These are phyloP conservation scores for Malurus leucopterus DNA, from an alignment of 2,797 vertebrate genomes.

Conservation along the genomic window DNA sequence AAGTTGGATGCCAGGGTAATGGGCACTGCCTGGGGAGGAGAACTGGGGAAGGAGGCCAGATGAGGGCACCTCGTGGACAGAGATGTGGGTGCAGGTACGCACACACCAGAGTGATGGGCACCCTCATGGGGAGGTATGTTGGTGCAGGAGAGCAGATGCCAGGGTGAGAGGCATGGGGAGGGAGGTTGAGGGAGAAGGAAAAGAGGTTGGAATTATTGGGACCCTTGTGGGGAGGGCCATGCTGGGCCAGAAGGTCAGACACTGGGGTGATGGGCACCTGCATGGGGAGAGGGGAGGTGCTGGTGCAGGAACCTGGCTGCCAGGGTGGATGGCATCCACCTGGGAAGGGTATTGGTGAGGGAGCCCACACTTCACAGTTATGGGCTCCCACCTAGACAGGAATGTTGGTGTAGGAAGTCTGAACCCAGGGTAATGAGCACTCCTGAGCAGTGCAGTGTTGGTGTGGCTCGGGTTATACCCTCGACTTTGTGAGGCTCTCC, in stretches of 20 bases:
- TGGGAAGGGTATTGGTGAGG: background rate
- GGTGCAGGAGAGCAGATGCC: background rate
- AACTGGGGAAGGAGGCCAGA: background rate
- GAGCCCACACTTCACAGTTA: background rate
- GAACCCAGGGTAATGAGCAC: background rate
- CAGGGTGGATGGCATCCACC: background rate
- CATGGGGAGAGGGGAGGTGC: background rate
- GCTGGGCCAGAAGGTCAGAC: background rate
- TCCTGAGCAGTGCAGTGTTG: accelerated
- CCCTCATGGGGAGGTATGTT: background rate
- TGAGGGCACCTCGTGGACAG: background rate
- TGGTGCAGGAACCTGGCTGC: background rate
- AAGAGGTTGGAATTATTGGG: background rate
- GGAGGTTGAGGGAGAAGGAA: background rate
- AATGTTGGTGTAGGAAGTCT: background rate
- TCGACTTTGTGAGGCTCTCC: background rate
- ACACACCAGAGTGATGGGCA: background rate
- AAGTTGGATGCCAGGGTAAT: background rate
- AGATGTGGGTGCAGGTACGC: background rate
- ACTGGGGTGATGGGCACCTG: background rate
- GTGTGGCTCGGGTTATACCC: background rate
- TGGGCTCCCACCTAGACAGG: background rate
- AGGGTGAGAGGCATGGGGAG: background rate
- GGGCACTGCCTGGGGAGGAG: background rate
- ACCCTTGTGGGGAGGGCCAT: background rate